Conservation (phyloP, 1,140 invertebrate genomes). For the Tribolium castaneum region DNA sequence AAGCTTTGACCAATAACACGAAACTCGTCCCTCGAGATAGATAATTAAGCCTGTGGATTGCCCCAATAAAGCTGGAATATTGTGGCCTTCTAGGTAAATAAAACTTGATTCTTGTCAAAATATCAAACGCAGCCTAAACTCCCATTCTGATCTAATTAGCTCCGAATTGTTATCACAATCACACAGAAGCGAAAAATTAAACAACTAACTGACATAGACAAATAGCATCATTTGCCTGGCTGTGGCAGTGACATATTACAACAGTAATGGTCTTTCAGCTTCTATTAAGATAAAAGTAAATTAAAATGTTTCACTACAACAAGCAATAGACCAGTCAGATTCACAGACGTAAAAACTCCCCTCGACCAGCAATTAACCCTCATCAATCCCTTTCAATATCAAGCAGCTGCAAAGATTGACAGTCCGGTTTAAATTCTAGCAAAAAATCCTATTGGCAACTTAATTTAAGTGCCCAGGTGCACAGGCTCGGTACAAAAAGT, state of each 20-base stretch:
- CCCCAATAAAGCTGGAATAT: not conserved
- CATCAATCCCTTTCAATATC: constrained; percentile 6
- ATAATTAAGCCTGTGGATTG: constrained; percentile 30
- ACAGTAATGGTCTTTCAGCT: constrained; percentile 7
- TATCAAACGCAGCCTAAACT: not conserved
- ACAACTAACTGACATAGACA: constrained; percentile 5
- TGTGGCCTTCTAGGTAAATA: not conserved
- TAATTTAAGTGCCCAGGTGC: not conserved
- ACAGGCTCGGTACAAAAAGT: not conserved
- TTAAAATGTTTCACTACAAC: constrained; percentile 13
- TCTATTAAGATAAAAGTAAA: not conserved
- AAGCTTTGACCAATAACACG: not conserved
- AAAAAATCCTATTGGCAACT: not conserved
- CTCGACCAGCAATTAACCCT: constrained; percentile 8
- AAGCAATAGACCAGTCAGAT: no score
- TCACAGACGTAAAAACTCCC: no score
- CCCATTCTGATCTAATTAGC: not conserved
- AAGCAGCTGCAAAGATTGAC: not conserved
- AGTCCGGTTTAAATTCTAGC: not conserved
- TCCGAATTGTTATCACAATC: not conserved
- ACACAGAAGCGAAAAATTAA: constrained; percentile 10
- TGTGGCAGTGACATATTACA: constrained; percentile 17
- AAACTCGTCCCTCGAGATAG: not conserved
- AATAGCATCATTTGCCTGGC: constrained; percentile 17
- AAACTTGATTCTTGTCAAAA: not conserved